Evolutionary conservation across 2,113 vertebrate species (phyloP), one percentile per base, ranked within the genome.

Genomic region (Pheucticus melanocephalus): DNA sequence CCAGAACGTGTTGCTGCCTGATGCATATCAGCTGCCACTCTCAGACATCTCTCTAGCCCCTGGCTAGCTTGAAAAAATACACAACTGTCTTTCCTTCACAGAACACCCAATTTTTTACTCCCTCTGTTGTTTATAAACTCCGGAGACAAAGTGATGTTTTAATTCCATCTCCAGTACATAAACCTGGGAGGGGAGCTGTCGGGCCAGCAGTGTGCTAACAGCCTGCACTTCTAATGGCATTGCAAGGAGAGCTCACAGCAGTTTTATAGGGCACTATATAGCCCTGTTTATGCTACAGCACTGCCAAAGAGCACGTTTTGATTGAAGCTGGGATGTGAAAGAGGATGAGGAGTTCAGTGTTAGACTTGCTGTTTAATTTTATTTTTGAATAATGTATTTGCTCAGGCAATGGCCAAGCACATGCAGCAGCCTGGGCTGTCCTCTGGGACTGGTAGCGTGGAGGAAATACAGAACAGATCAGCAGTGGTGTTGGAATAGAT

Each of bases 51-150:
- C 86, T 94, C 95, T 91, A 97, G 97, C 95, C 94, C 96, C 96
- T 96, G 97, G 97, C 96, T 96, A 97, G 96, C 97, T 88, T 97
- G 97, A 95, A 97, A 98, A 98, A 98, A 98, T 98, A 98, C 97
- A 98, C 98, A 98, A 98, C 97, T 98, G 97, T 97, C 98, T 97
- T 92, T 94, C 87, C 97, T 95, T 98, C 98, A 98, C 90, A 3
- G 81, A 97, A 97, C 98, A 98, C 97, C 97, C 96, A 97, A 98
- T 98, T 98, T 98, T 97, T 98, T 97, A 97, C 95, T 97, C 92
- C 77, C 90, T 96, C 96, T 45, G 95, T 97, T 98, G 98, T 98
- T 98, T 98, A 98, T 98, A 97, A 97, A 97, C 96, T 97, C 92
- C 19, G 88, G 96, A 98, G 97, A 97, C 96, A 97, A 96, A 90